phyloP scores from a whole-genome alignment of 2,888 invertebrate genomes.

The Drosophila acutilabella region DNA sequence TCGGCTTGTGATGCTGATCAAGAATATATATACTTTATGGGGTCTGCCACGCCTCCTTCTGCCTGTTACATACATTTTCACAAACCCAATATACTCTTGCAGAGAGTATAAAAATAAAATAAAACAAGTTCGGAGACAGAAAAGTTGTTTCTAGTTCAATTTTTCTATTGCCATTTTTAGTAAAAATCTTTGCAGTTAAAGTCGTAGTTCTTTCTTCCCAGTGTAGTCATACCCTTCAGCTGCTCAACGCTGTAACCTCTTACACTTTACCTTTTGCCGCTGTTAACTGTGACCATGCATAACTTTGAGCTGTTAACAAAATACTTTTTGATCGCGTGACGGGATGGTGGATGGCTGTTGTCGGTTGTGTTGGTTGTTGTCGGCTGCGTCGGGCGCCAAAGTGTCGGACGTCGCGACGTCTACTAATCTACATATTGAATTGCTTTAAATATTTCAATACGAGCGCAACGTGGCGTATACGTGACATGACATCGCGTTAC shows the following conservation, averaged over 20 bases:
- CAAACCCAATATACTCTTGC: no score
- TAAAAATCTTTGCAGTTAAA: not conserved
- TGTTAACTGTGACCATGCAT: conserved; percentile 29
- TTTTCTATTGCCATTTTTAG: no score
- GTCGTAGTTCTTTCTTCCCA: not conserved
- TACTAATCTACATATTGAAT: conserved; percentile 66
- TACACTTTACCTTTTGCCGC: not conserved
- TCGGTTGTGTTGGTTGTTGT: conserved; percentile 43
- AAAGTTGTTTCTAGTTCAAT: no score
- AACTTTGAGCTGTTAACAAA: conserved; percentile 72
- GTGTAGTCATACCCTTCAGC: not conserved
- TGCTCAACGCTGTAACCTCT: conserved; percentile 3
- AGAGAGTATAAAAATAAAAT: no score
- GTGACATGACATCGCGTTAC: conserved; percentile 38
- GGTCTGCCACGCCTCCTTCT: no score
- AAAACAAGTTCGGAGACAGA: no score
- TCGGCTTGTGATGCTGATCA: no score
- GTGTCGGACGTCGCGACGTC: conserved; percentile 37
- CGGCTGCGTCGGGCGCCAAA: conserved; percentile 30
- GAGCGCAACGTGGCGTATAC: conserved; percentile 63
- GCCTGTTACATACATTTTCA: no score
- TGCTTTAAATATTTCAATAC: conserved; percentile 64
- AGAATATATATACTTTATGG: no score
- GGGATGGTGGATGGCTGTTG: conserved; percentile 8
- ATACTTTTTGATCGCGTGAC: conserved; percentile 75